Conservation (phyloP, 2,888 invertebrate genomes). For the Physocephala rufipes region DNA sequence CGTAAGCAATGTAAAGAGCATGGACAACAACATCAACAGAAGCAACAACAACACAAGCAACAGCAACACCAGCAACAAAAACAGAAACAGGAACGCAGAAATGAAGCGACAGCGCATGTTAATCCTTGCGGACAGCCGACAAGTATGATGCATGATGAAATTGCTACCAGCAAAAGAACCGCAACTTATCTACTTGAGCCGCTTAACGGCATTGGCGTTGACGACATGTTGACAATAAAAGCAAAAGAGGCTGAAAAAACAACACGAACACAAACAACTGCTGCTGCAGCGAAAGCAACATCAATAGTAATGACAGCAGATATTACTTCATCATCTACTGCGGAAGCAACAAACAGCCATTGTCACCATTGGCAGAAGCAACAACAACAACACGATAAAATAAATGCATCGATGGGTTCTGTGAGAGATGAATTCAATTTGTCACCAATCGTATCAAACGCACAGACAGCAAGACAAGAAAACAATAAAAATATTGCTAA, state of each 20-base stretch:
- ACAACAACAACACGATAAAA: no score
- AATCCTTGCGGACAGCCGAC: slow-evolving; percentile 4
- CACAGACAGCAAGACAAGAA: slow-evolving; percentile 20
- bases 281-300: slow-evolving; percentile 38
- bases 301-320: slow-evolving; percentile 45
- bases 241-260: slow-evolving; percentile 1
- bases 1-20: slow-evolving; percentile 47
- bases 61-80: slow-evolving; percentile 25
- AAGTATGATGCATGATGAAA: slow-evolving; percentile 4
- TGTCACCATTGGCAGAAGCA: slow-evolving; percentile 31
- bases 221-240: slow-evolving; percentile 13
- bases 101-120: not conserved
- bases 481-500: slow-evolving; percentile 15
- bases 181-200: slow-evolving; percentile 9
- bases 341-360: slow-evolving; percentile 2
- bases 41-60: slow-evolving; percentile 31
- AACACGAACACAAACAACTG: slow-evolving; percentile 29
- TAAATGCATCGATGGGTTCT: slow-evolving; percentile 43
- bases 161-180: slow-evolving; percentile 30
- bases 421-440: slow-evolving; percentile 49
- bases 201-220: slow-evolving; percentile 1
- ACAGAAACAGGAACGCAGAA: slow-evolving; percentile 7
- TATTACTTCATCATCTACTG: not conserved
- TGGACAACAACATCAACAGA: slow-evolving; percentile 25
- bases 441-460: slow-evolving; percentile 38